Conservation (phyloP, 2,888 invertebrate species). For the Cataglyphis albicans region DNA sequence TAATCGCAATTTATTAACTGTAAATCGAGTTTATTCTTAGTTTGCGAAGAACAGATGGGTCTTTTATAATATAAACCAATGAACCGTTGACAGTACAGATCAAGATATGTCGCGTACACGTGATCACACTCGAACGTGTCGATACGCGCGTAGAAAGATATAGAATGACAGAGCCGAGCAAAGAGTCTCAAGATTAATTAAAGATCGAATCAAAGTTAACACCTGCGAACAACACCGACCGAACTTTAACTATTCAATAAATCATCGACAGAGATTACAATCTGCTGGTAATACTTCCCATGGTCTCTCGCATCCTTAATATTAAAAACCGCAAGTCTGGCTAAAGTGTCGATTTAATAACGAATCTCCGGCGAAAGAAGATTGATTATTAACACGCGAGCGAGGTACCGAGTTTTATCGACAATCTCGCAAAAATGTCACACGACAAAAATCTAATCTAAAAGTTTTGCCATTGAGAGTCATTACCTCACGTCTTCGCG, state of each 20-base stretch:
- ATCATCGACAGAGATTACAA: constrained; percentile 30
- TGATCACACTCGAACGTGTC: neutral
- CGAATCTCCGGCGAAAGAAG: neutral
- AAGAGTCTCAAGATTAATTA: constrained; percentile 40
- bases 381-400: constrained; percentile 12
- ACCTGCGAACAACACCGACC: neutral
- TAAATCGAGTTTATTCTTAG: constrained; percentile 44
- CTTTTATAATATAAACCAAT: constrained; percentile 48
- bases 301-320: constrained; percentile 1
- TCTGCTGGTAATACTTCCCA: constrained; percentile 58
- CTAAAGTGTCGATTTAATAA: constrained; percentile 2
- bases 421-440: neutral
- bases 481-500: neutral
- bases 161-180: too few species aligned
- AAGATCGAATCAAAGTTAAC: constrained; percentile 42
- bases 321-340: neutral
- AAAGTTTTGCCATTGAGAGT: constrained; percentile 6
- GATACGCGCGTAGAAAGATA: neutral
- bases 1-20: constrained; percentile 62
- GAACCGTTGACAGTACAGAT: constrained; percentile 37
- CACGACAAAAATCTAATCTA: constrained; percentile 17
- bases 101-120: constrained; percentile 41
- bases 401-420: neutral
- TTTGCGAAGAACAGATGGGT: neutral
- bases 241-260: constrained; percentile 26